Evolutionary conservation across 1,140 invertebrate genomes (phyloP), one percentile per base, ranked within the genome.

Genomic region (Drosophila yakuba): DNA sequence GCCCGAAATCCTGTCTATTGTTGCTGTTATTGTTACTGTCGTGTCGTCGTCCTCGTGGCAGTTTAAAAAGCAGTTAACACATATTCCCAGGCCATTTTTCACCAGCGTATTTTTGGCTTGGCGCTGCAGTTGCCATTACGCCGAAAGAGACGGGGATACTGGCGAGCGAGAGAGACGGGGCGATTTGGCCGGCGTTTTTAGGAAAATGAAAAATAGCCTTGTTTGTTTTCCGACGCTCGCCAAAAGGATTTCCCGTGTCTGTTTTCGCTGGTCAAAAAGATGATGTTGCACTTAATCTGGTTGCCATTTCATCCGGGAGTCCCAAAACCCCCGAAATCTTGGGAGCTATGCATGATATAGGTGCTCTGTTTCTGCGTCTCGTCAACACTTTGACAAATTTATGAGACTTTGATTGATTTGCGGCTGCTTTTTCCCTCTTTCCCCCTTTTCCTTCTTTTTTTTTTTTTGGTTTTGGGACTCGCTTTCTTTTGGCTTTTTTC

Each of bases 61-160:
- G 90, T 91, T 91, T 91, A 91, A 91, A 91, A 91, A 91, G 90
- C 90, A 89, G 90, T 91, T 91, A 91, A 91, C 90, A 91, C 90
- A 91, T 91, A 91, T 91, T 91, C 80, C 74, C 71, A 75, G 86
- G 90, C 90, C 81, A 91, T 91, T 91, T 91, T 91, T 91, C 90
- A 91, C 63, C 74, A 84, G 79, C 84, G 84, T 88, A 80, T 78
- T 89, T 90, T 86, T 85, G 68, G 77, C 68, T 75, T 55, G 67
- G 74, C 57, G 72, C 77, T 66, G 81, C 79, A 82, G 86, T 78
- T 41, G 64, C 67, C 64, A 68, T 68, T 68, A 68, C 60, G 64
- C 32, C 63, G 62, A 60, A 5, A 38, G 56, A 64, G 56, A 57
- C 2, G n/a, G 55, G 11, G 25, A 44, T 41, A 23, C 6, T 23